Base-by-base conservation (phyloP, 2,797 vertebrate species). In the Microcaecilia unicolor region DNA sequence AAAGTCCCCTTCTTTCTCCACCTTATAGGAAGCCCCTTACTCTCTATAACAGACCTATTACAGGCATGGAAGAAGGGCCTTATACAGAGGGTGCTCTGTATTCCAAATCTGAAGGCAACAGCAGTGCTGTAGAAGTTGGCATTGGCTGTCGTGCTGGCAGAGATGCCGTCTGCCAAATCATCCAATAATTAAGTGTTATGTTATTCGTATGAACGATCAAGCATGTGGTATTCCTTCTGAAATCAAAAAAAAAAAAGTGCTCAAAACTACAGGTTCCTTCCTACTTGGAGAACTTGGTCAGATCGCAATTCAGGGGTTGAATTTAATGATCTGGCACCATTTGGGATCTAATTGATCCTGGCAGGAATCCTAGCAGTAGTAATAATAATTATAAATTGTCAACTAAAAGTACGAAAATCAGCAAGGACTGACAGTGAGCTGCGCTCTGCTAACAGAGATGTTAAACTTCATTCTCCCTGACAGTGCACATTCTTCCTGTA, bases 141-240 rank as follows among this genome's bases (percentile, higher is more conserved):
- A 59, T 48, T 78, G 67, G 71, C 57, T 37, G 30, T 46, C 48
- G 48, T 64, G 37, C 82, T 81, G 73, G 73, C 75, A 76, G 67
- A 65, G 61, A 51, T 56, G 50, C 70, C 74, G 61, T 72, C 72
- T 81, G 79, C 76, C 78, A 85, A 70, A 83, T 77, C 78, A 80
- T 76, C 75, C 77, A 80, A 73, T 80, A 80, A 85, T 79, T 76
- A 80, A 77, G 67, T 69, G 78, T 78, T 78, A 76, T 79, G 75
- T 83, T 81, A 76, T 84, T 80, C 72, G 68, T 81, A 72, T 76
- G 80, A 83, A 78, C 55, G 61, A 74, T 66, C 76, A 76, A 76
- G 77, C 75, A 70, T 65, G 76, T 75, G 76, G 68, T 65, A 71
- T 69, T 78, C 64, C 76, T 83, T 74, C 70, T 41, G 66, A 76